Conservation (phyloP, 2,888 invertebrate genomes). For the Philereme vetulata region DNA sequence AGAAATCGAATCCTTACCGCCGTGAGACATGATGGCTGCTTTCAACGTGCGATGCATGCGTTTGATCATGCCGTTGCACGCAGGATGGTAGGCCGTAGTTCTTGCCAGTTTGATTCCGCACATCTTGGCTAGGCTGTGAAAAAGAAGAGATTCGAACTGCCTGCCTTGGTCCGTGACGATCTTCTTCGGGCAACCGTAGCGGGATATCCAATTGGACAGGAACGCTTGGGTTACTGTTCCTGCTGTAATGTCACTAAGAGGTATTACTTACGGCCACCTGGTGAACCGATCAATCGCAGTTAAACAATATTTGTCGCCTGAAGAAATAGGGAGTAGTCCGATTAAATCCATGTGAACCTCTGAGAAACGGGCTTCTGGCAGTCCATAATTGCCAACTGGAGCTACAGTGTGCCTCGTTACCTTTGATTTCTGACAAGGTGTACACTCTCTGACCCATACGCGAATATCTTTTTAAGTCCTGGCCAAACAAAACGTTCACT, state of each 20-base stretch:
- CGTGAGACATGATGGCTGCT: no score
- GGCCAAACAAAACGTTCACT: conserved; percentile 10
- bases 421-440: conserved; percentile 7
- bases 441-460: conserved; percentile 6
- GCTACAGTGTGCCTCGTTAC: conserved; percentile 6
- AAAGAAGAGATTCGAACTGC: conserved; percentile 21
- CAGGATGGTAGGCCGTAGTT: conserved; percentile 44
- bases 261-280: no score
- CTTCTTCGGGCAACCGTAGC: conserved; percentile 15
- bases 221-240: conserved; percentile 35
- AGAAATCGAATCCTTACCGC: no score
- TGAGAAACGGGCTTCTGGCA: no score
- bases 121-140: conserved; percentile 24
- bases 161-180: conserved; percentile 12
- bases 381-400: conserved; percentile 3
- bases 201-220: conserved; percentile 8
- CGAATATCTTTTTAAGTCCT: conserved; percentile 6
- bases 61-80: conserved; percentile 43
- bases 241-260: no score
- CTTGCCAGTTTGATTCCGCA: conserved; percentile 33
- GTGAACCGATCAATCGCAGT: no score
- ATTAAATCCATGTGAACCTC: no score
- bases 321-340: no score
- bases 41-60: no score
- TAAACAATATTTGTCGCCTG: no score